Evolutionary conservation across 92 coral and sea anemone species (phyloP).

Genomic region (Epizoanthus scotinus): DNA sequence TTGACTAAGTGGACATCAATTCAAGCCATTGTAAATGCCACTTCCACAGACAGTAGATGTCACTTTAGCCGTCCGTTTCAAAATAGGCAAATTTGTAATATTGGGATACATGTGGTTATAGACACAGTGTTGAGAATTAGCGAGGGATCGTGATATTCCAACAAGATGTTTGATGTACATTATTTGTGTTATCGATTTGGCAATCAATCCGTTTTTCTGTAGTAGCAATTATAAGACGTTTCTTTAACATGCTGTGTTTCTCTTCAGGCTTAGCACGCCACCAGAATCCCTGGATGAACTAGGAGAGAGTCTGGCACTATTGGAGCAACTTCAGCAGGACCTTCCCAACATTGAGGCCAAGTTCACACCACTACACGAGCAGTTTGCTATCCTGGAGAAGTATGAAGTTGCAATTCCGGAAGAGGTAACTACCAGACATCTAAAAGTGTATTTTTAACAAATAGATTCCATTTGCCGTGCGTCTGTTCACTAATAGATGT

Average conservation of each 20-base stretch:
- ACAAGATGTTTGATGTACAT: no score
- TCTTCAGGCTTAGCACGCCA: conserved; percentile 87
- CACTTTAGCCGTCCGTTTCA: no score
- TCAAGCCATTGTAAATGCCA: no score
- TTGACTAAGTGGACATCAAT: no score
- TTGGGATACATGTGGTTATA: no score
- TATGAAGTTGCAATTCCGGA: conserved; percentile 98
- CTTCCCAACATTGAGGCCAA: conserved; percentile 92
- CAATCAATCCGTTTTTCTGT: neutral
- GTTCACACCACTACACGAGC: conserved; percentile 96
- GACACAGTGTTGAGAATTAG: no score
- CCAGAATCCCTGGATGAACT: conserved; percentile 96
- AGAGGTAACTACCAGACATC: conserved; percentile 62
- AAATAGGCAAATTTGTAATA: no score
- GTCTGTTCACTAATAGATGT: no score
- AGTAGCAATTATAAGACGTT: neutral
- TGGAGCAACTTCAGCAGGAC: conserved; percentile 95
- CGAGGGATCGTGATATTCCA: no score
- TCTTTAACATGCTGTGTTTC: neutral
- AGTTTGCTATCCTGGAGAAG: conserved; percentile 97
- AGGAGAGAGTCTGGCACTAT: conserved; percentile 87
- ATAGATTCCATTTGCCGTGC: no score
- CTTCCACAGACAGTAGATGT: no score
- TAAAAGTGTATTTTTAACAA: neutral
- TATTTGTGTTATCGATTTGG: no score